These are phyloP conservation scores for Euwallacea similis DNA, from an alignment of 1,140 invertebrate genomes.

Conservation along the genomic window DNA sequence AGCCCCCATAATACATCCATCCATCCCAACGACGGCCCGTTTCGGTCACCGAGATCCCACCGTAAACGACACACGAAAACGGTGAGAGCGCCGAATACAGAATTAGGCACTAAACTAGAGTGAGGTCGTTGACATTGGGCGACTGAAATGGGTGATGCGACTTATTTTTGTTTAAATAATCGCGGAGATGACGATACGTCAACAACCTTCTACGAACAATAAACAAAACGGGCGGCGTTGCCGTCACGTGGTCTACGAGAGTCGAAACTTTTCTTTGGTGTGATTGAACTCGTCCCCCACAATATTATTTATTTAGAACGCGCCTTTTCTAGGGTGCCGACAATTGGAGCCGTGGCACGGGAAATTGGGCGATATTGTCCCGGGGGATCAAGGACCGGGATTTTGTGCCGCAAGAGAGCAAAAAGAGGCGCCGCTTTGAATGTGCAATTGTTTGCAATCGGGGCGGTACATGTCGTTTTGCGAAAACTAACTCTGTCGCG, in stretches of 20 bases:
- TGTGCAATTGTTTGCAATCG: too few species aligned
- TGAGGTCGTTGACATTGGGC: constrained; percentile 22
- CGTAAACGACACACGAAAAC: constrained; percentile 2
- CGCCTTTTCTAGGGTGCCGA: too few species aligned
- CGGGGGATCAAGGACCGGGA: too few species aligned
- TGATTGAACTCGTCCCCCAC: constrained; percentile 4
- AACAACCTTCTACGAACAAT: constrained; percentile 20
- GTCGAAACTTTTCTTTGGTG: neutral
- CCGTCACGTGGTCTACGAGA: neutral
- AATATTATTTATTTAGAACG: too few species aligned
- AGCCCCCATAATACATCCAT: too few species aligned
- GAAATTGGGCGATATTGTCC: too few species aligned
- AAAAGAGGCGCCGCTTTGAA: too few species aligned
- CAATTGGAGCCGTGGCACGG: too few species aligned
- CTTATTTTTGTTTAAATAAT: constrained; percentile 25
- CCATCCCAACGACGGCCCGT: constrained; percentile 1
- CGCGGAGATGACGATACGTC: constrained; percentile 15
- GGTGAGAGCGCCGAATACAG: constrained; percentile 9
- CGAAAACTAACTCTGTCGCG: too few species aligned
- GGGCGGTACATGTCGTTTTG: too few species aligned
- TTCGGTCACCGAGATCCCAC: constrained; percentile 6
- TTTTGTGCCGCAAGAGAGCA: too few species aligned
- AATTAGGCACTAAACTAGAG: constrained; percentile 29
- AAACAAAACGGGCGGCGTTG: constrained; percentile 13
- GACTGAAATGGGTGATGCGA: constrained; percentile 18